Base-by-base conservation (phyloP, 2,888 invertebrate species). In the Mycalesis mineus region DNA sequence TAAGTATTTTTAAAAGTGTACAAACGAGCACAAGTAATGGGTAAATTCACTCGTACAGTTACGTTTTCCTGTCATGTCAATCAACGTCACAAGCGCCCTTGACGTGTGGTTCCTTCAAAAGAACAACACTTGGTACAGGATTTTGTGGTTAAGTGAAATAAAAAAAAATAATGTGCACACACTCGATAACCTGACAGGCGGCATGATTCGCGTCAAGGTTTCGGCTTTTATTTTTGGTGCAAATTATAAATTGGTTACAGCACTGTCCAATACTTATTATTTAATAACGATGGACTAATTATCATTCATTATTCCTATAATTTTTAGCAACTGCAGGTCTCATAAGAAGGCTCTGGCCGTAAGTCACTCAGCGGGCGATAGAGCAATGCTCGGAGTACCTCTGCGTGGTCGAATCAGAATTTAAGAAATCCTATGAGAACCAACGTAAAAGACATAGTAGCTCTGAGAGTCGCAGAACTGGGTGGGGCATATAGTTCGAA, bases 181-280 rank as follows among this genome's bases (percentile, higher is more conserved):
- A 13, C 22, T 33, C 15, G 28, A 49, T 55, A 59, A 59, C 55
- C 41, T 59, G 59, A 56, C 59, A 55, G 59, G 41, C 47, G 55
- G 55, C 59, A 55, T 48, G 55, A 52, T 52, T 52, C 55, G 42
- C 33, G 9, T 11, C 49, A 22, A 22, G 22, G 45, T 40, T 42
- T 55, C 28, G 14, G n/a, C 17, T 29, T 33, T 36, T 36, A 11
- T 31, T 36, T 51, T 51, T 6, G 29, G 40, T 11, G 7, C 14
- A 28, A 40, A 51, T 14, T 13, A 49, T 39, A 28, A 48, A n/a
- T 22, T 37, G 28, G 4, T 13, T 8, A 8, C 47, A 1, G 14
- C 28, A 39, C 9, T 7, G 22, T 22, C 22, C 22, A 22, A 22
- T 5, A 22, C n/a, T n/a, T n/a, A n/a, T 2, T 22, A 22, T 22